Percentiles rank a stretch among this genome's conserved stretches.
These are phyloP conservation scores for Petaurus breviceps DNA, from an alignment of 2,113 vertebrate genomes.

Conservation along the genomic window DNA sequence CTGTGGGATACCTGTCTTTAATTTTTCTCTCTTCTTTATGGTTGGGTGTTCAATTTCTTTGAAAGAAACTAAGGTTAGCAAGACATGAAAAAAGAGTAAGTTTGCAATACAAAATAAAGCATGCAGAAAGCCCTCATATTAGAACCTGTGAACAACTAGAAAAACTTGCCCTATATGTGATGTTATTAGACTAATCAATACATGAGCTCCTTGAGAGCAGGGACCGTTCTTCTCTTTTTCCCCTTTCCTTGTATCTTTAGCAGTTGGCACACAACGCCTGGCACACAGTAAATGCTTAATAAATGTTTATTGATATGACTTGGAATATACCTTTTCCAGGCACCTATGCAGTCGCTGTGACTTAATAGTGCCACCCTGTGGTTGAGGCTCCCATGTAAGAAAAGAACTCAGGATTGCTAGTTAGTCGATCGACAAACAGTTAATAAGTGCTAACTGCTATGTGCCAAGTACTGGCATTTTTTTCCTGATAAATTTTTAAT, in stretches of 20 bases:
- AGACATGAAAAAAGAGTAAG: no score
- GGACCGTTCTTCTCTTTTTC: background rate
- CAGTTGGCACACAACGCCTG: background rate
- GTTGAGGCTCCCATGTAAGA: background rate
- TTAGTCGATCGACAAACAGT: background rate
- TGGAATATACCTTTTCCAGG: background rate
- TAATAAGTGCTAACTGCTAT: no score
- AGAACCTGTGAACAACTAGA: background rate
- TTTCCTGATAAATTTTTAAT: no score
- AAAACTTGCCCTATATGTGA: background rate
- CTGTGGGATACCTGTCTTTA: no score
- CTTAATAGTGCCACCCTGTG: background rate
- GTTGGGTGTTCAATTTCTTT: no score
- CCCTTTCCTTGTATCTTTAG: background rate
- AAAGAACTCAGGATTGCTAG: background rate
- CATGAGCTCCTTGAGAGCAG: background rate
- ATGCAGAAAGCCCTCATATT: background rate
- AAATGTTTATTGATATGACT: background rate
- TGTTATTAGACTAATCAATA: background rate
- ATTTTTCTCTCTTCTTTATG: no score
- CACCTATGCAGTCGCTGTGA: background rate
- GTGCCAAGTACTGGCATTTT: background rate
- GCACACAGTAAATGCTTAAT: background rate
- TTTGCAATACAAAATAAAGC: background rate
- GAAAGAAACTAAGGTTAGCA: no score